Percentiles rank a stretch among this genome's conserved stretches.
Conservation (phyloP, 2,113 vertebrate genomes). For the Cyanocitta stelleri region DNA sequence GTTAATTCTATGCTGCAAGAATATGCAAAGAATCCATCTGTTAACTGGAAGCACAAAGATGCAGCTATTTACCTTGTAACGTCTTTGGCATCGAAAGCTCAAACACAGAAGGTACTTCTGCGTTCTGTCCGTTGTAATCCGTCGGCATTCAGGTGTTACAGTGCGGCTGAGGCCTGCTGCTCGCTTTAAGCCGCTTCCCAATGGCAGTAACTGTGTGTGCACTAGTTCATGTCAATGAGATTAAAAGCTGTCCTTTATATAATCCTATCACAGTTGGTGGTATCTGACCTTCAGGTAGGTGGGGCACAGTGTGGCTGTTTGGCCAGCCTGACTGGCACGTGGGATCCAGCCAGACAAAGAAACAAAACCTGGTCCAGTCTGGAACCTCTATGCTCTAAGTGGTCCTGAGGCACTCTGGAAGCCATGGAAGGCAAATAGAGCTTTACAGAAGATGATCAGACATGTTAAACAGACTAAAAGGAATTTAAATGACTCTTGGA, state of each 20-base stretch:
- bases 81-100: constrained; percentile 96
- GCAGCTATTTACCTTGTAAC: constrained; percentile 97
- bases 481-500: neutral
- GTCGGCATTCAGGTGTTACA: fast-evolving
- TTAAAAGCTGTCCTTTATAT: neutral
- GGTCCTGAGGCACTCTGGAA: neutral
- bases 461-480: neutral
- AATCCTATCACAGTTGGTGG: neutral
- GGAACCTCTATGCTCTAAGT: neutral
- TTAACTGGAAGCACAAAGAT: constrained; percentile 99
- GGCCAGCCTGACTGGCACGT: neutral
- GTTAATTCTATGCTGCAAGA: constrained; percentile 95
- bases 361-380: neutral
- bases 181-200: neutral
- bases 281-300: neutral
- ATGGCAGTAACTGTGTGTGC: neutral
- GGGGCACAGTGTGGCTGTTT: neutral
- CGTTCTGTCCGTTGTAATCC: neutral
- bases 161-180: neutral
- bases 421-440: neutral
- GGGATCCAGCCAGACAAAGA: neutral
- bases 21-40: constrained; percentile 89
- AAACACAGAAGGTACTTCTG: constrained; percentile 90
- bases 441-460: neutral
- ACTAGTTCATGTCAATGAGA: neutral